A percentile compares a stretch with the other conserved stretches of the same genome.
Evolutionary conservation across 53 echinoderm and acorn worm genomes (phyloP).

Genomic region (Crossaster papposus): DNA sequence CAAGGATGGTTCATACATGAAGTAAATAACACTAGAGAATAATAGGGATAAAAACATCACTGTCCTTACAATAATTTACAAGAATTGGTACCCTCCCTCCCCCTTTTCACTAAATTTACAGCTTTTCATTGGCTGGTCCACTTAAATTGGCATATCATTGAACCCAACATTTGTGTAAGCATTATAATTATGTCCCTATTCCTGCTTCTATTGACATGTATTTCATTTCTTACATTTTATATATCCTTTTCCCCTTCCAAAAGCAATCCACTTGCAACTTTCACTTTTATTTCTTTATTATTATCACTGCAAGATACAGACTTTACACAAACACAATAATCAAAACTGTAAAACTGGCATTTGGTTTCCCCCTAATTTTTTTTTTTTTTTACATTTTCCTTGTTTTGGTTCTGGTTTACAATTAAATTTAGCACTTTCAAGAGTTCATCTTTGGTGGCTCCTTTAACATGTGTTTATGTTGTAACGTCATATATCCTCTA

Average conservation of each 20-base stretch:
- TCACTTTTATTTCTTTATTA: background rate
- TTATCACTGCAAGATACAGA: too few relatives aligned
- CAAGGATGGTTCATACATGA: too few relatives aligned
- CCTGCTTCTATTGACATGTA: background rate
- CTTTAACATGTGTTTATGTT: background rate
- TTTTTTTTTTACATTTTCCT: background rate
- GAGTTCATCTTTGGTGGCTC: background rate
- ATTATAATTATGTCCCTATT: background rate
- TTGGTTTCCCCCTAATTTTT: background rate
- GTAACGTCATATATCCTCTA: background rate
- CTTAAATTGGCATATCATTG: background rate
- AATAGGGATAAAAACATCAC: too few relatives aligned
- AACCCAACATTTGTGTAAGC: background rate
- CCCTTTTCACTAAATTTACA: too few relatives aligned
- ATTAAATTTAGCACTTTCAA: background rate
- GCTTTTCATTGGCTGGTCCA: background rate
- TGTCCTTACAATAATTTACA: too few relatives aligned
- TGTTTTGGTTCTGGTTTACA: slow-evolving; percentile 2
- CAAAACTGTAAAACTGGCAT: background rate
- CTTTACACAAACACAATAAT: background rate
- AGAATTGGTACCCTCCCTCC: too few relatives aligned
- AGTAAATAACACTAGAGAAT: too few relatives aligned
- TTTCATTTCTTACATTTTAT: background rate
- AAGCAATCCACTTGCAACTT: background rate
- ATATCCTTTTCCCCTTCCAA: background rate